phyloP scores from a whole-genome alignment of 2,888 invertebrate species.

The Dyspetes luteomarginatus region DNA sequence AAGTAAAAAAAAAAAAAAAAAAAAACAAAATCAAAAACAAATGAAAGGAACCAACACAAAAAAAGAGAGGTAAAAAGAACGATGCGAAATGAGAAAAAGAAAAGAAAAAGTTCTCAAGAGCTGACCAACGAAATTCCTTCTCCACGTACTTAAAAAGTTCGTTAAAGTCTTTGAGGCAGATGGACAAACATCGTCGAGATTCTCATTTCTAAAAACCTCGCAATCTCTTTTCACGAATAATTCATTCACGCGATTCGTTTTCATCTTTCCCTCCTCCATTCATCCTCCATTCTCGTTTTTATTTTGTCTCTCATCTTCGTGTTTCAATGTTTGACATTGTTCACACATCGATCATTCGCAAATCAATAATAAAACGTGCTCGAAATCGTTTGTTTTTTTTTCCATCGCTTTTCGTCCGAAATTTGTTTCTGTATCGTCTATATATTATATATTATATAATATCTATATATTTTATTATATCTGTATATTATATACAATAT shows the following conservation, averaged over 20 bases:
- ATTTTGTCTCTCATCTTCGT: constrained; percentile 3
- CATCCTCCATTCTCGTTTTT: background rate
- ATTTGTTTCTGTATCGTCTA: background rate
- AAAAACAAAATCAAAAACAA: constrained; percentile 70
- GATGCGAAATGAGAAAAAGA: constrained; percentile 57
- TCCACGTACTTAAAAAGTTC: constrained; percentile 26
- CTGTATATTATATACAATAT: no score
- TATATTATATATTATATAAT: background rate
- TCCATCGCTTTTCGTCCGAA: background rate
- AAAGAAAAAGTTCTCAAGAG: constrained; percentile 9
- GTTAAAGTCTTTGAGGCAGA: constrained; percentile 41
- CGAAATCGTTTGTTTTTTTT: background rate
- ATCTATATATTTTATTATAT: no score
- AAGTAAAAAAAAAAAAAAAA: constrained; percentile 77
- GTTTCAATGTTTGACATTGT: constrained; percentile 26
- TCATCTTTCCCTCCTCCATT: background rate
- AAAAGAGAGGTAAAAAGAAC: constrained; percentile 63
- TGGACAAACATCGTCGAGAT: constrained; percentile 44
- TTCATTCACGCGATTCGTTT: constrained; percentile 30
- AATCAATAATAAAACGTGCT: background rate
- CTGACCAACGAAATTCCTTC: constrained; percentile 17
- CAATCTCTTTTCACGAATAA: constrained; percentile 47
- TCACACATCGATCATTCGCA: background rate
- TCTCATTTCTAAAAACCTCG: constrained; percentile 58
- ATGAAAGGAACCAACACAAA: constrained; percentile 66